Base-by-base conservation (phyloP, 2,797 vertebrate genomes). In the Gorsachius magnificus region DNA sequence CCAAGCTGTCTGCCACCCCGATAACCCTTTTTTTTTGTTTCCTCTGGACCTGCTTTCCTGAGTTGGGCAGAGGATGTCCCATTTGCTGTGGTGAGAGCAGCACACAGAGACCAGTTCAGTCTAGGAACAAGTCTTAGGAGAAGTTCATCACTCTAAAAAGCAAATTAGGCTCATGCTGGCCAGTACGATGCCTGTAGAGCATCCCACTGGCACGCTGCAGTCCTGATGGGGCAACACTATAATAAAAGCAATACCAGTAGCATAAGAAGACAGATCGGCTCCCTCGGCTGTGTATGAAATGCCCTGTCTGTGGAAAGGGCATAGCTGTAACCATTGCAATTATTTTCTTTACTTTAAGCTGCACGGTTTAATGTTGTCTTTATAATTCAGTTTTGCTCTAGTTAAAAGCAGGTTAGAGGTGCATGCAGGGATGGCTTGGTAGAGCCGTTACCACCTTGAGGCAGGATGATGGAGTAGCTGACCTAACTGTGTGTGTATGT, bases 181-280 rank as follows among this genome's bases (percentile, higher is more conserved):
- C 80, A 48, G 41, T 28, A 3, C 29, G 35, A n/a, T 1, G 5
- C 31, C 38, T 54, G 51, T 29, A 66, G 68, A 74, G 56, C 17
- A 7, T 13, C 31, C 72, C 45, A 50, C 10, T 43, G 64, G 51
- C 48, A 63, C 4, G 3, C 46, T 22, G 46, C 0, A 1, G 48
- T 63, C 56, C 61, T 68, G 33, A 9, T 0, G 13, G 86, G 83
- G 19, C 61, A 68, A 14, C 10, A 0, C 13, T 13, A 0, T 5
- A 16, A 61, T 35, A 65, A 51, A 66, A 82, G 46, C 28, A 79
- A 20, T n/a, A 66, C 11, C 21, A 60, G 0, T 1, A 2, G 5
- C 20, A 29, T 10, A 51, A 50, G 68, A 25, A 83, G 38, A 16
- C 48, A 71, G 68, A 61, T 11, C 28, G 45, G 28, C 35, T 89